Percentiles rank a stretch among this genome's conserved stretches.
Evolutionary conservation across 2,797 vertebrate species (phyloP).

Genomic region (Acridotheres tristis): DNA sequence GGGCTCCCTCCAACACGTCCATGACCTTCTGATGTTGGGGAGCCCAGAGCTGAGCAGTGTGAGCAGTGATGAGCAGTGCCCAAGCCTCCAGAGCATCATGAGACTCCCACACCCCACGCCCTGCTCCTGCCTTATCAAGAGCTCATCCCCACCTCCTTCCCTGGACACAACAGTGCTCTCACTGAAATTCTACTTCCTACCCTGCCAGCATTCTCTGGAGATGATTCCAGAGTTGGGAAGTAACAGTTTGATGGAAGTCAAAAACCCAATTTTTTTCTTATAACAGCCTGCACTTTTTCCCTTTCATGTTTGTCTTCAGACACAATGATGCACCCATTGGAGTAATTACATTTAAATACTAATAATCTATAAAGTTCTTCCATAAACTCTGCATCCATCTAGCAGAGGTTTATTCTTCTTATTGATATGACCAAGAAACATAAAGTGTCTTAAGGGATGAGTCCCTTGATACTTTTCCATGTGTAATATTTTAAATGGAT

Average conservation of each 20-base stretch:
- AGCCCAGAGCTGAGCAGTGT: not conserved
- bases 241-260: not conserved
- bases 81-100: not conserved
- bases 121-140: not conserved
- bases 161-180: accelerated
- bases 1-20: accelerated
- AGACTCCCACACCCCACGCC: accelerated
- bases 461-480: not conserved
- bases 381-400: not conserved
- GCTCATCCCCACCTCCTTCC: not conserved
- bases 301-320: not conserved
- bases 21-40: not conserved
- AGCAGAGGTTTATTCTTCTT: not conserved
- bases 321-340: not conserved
- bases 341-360: not conserved
- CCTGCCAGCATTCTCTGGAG: not conserved
- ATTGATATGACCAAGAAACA: not conserved
- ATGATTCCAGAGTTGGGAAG: not conserved
- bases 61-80: accelerated
- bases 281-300: not conserved
- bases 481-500: not conserved
- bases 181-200: not conserved
- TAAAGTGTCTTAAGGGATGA: not conserved
- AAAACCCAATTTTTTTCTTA: not conserved
- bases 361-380: not conserved